These are phyloP conservation scores for Ophiodon elongatus DNA, from an alignment of 2,113 vertebrate genomes.

Conservation along the genomic window DNA sequence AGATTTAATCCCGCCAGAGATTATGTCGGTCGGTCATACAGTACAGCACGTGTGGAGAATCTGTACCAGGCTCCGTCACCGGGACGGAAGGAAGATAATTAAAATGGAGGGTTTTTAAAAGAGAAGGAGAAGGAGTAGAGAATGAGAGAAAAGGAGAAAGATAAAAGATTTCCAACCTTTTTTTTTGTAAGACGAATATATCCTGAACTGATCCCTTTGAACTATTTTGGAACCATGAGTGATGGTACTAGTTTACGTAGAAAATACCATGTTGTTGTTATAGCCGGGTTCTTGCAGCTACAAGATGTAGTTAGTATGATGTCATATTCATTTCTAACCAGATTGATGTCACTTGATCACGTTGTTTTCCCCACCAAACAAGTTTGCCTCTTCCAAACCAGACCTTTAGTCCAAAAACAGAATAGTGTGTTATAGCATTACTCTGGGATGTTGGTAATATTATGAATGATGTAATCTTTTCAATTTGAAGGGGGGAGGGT, in stretches of 20 bases:
- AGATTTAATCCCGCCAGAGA: slow-evolving; percentile 15
- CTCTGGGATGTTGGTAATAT: not conserved
- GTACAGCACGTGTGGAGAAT: slow-evolving; percentile 1
- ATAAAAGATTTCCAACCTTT: not conserved
- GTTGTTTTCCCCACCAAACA: no score
- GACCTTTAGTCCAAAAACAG: not conserved
- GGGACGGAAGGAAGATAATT: not conserved
- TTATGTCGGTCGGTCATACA: slow-evolving; percentile 40
- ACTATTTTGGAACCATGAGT: not conserved
- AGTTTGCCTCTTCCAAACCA: not conserved
- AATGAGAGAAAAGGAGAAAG: not conserved
- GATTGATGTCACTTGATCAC: no score
- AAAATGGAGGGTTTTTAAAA: not conserved
- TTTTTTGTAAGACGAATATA: not conserved
- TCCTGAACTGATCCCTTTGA: not conserved
- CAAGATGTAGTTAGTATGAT: not conserved
- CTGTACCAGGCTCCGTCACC: slow-evolving; percentile 13
- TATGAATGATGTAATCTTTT: not conserved
- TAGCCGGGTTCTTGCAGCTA: not conserved
- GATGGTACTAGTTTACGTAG: not conserved
- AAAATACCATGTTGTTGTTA: not conserved
- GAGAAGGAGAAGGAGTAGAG: not conserved
- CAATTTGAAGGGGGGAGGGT: not conserved
- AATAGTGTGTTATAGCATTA: not conserved
- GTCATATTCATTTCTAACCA: no score